Base-by-base conservation (phyloP, 2,888 invertebrate genomes). In the Furcula furcula region DNA sequence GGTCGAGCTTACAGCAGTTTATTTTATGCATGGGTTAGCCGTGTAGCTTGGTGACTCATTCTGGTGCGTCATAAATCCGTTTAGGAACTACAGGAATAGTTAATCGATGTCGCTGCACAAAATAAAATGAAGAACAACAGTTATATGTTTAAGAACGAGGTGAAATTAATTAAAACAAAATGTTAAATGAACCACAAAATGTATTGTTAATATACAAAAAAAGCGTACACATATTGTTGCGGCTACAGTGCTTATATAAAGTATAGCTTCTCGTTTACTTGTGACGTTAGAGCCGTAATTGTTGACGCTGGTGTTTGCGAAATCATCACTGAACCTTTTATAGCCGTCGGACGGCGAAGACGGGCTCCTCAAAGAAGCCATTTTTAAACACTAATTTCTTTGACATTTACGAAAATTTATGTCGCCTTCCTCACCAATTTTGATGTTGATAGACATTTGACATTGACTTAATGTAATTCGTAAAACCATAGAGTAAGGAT, bases 261-360 rank as follows among this genome's bases (percentile, higher is more conserved):
- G 73, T 62, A 71, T 72, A 78, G 76, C 74, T 79, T 77, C 76
- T 69, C 42, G 66, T 91, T 90, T 90, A 92, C 92, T 91, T 79
- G 89, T 68, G 62, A 85, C 87, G 66, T 91, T 91, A 49, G 92
- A 91, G 67, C 92, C 92, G 79, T 92, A 92, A 67, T 91, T 90
- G 84, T 87, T 88, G 84, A 86, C 68, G 77, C 86, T 86, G 85
- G 76, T 69, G 66, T 85, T 85, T 68, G 85, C 85, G 71, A 88
- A 83, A 77, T 92, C 91, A 78, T 92, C 91, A 77, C 90, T 90
- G 69, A 92, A 92, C 68, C 91, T 86, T 82, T 91, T 91, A 75
- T 92, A 92, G 40, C 92, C 92, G 69, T 92, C 91, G 64, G 91
- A 87, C 70, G 87, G 88, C 67, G 91, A 88, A 65, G 91, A 90